A percentile compares a stretch with the other conserved stretches of the same genome.
Evolutionary conservation across 2,113 vertebrate species (phyloP).

Genomic region (Upupa epops): DNA sequence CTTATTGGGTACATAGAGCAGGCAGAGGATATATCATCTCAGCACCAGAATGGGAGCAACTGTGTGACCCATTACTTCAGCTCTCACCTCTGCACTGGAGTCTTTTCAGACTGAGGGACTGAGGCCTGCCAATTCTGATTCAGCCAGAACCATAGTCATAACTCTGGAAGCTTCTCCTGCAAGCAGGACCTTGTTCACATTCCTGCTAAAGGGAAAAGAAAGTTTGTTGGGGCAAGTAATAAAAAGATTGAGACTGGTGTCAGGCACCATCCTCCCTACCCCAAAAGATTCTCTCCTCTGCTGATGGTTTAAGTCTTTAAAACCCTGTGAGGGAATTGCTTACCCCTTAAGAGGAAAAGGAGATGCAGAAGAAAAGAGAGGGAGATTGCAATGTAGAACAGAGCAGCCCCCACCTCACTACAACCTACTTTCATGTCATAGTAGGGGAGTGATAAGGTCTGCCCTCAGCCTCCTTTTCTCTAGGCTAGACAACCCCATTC

Average conservation of each 20-base stretch:
- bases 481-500: too few species aligned
- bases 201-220: background rate
- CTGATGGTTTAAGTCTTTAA: background rate
- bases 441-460: too few species aligned
- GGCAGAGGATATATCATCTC: background rate
- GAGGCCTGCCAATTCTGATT: background rate
- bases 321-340: background rate
- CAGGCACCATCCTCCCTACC: background rate
- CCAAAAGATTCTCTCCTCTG: background rate
- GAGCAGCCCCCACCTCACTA: too few species aligned
- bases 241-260: background rate
- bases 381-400: background rate
- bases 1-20: background rate
- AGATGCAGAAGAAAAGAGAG: background rate
- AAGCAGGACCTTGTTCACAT: background rate
- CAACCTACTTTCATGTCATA: too few species aligned
- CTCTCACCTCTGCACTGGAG: background rate
- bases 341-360: background rate
- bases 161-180: background rate
- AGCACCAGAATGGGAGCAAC: background rate
- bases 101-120: background rate
- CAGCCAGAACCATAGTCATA: background rate
- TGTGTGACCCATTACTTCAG: background rate
- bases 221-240: background rate
- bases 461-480: too few species aligned